Evolutionary conservation across 2,888 invertebrate species (phyloP).

Genomic region (Druceiella hillmani): DNA sequence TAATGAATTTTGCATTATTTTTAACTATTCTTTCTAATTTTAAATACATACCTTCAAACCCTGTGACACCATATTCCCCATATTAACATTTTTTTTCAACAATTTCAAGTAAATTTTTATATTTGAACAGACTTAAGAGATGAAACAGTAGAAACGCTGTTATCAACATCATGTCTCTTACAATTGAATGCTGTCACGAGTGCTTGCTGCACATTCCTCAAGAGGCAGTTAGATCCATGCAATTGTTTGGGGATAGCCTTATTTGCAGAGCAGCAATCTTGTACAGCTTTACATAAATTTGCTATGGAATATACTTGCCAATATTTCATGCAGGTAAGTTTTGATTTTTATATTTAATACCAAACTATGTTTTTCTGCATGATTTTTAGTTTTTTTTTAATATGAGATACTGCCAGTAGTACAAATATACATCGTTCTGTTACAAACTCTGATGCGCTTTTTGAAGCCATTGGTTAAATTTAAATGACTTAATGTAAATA

Average conservation of each 20-base stretch:
- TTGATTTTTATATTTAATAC: constrained; percentile 2
- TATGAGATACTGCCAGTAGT: too few species aligned
- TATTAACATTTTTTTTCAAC: too few species aligned
- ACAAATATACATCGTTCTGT: too few species aligned
- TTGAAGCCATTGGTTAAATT: too few species aligned
- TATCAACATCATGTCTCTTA: constrained; percentile 83
- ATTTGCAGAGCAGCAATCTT: constrained; percentile 91
- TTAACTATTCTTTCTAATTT: too few species aligned
- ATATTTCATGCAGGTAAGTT: constrained; percentile 72
- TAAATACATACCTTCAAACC: too few species aligned
- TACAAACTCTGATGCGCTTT: too few species aligned
- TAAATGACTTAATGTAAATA: too few species aligned
- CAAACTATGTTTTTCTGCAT: background rate
- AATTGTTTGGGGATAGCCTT: constrained; percentile 91
- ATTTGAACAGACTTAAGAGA: constrained; percentile 74
- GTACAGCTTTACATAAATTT: constrained; percentile 69
- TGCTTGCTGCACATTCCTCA: constrained; percentile 85
- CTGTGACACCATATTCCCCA: too few species aligned
- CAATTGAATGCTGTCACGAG: constrained; percentile 82
- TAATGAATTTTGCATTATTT: too few species aligned
- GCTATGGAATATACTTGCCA: constrained; percentile 83
- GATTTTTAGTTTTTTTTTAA: constrained; percentile 18
- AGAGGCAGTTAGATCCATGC: constrained; percentile 86
- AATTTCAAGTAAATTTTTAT: too few species aligned
- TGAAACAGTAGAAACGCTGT: constrained; percentile 84